Evolutionary conservation across 2,888 invertebrate genomes (phyloP).

Genomic region (Marronus borbonicus): DNA sequence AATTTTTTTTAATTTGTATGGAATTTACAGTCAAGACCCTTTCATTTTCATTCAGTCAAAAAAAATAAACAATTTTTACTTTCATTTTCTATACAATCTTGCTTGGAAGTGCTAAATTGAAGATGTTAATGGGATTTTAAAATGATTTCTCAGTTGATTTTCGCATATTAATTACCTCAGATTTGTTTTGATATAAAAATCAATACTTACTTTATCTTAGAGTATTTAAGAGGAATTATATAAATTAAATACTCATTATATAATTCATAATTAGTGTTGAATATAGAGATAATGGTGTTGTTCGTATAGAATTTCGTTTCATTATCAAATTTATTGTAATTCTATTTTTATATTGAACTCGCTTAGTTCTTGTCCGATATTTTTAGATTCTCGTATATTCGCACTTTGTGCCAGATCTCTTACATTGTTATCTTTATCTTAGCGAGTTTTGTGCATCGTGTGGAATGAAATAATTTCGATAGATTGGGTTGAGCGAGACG

Average conservation of each 20-base stretch:
- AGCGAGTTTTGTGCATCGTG: background rate
- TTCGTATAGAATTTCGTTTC: background rate
- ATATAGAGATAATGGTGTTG: background rate
- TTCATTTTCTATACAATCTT: background rate
- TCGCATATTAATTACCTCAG: background rate
- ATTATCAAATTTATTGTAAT: slow-evolving; percentile 24
- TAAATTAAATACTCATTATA: background rate
- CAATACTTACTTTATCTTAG: background rate
- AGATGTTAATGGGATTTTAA: background rate
- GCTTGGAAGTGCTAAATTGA: background rate
- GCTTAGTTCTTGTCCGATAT: slow-evolving; percentile 32
- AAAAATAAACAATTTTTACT: background rate
- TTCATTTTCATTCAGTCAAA: background rate
- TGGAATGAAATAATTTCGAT: too few species aligned
- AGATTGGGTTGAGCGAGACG: too few species aligned
- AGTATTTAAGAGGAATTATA: background rate
- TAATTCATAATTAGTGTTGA: slow-evolving; percentile 10
- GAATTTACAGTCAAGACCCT: background rate
- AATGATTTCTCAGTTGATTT: background rate
- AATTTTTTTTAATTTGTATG: background rate
- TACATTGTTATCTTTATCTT: slow-evolving; percentile 11
- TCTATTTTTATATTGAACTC: slow-evolving; percentile 33
- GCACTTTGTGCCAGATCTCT: slow-evolving; percentile 24
- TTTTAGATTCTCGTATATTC: background rate
- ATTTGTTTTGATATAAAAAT: background rate